Conservation (phyloP, 2,113 vertebrate genomes). For the Noctilio leporinus region DNA sequence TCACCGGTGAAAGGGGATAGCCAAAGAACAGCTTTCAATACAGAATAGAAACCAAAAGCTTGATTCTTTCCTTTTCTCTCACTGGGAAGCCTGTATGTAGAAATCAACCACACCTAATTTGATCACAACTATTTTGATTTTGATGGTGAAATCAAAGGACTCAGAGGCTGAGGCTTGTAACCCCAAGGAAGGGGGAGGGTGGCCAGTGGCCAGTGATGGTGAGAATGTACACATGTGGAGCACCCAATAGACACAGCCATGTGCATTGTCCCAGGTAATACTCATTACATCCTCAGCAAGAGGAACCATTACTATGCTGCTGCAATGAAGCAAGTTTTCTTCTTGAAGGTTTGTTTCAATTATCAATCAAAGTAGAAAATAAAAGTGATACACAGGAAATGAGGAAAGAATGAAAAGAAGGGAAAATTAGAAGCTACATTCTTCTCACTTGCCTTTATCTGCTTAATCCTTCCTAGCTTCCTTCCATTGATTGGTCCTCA, state of each 20-base stretch:
- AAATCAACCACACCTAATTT: slow-evolving; percentile 31
- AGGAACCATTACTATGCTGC: neutral
- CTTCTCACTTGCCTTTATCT: neutral
- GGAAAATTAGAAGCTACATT: neutral
- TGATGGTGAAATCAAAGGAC: slow-evolving; percentile 47
- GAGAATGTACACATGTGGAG: neutral
- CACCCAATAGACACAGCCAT: neutral
- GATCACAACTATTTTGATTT: slow-evolving; percentile 30
- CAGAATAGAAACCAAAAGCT: neutral
- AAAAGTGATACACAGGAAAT: neutral
- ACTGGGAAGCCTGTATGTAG: neutral
- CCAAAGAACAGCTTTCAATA: neutral
- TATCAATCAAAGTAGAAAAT: slow-evolving; percentile 28
- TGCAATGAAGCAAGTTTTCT: neutral
- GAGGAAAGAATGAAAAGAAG: neutral
- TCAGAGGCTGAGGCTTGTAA: neutral
- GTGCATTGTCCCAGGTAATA: neutral
- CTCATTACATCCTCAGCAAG: neutral
- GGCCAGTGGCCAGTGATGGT: neutral
- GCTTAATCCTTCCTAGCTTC: neutral
- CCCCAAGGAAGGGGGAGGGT: neutral
- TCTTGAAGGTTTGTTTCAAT: neutral
- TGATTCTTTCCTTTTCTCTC: neutral
- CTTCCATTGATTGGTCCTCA: neutral
- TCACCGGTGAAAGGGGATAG: slow-evolving; percentile 1